These are phyloP conservation scores for Drosophila meridiana DNA, from an alignment of 2,888 invertebrate species.

Conservation along the genomic window DNA sequence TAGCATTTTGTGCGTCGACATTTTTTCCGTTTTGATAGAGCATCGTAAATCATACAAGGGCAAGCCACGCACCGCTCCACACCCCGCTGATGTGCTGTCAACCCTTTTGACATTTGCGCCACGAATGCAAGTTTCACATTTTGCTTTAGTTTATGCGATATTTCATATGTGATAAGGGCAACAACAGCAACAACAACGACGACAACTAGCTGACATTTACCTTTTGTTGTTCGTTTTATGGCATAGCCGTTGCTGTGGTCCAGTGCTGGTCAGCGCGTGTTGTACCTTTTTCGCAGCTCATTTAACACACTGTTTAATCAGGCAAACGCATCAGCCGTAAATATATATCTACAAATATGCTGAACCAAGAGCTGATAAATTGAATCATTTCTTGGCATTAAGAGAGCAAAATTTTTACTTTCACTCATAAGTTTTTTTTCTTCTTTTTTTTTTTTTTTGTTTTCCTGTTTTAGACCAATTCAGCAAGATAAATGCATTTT, in stretches of 20 bases:
- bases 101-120: slow-evolving; percentile 70
- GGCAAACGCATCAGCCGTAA: slow-evolving; percentile 34
- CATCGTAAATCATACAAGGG: slow-evolving; percentile 69
- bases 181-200: slow-evolving; percentile 15
- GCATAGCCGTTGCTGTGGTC: slow-evolving; percentile 3
- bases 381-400: slow-evolving; percentile 36
- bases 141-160: slow-evolving; percentile 79
- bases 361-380: slow-evolving; percentile 48
- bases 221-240: slow-evolving; percentile 26
- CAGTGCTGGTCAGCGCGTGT: slow-evolving; percentile 45
- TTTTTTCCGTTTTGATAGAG: slow-evolving; percentile 62
- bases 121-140: slow-evolving; percentile 73
- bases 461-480: slow-evolving; percentile 27
- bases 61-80: slow-evolving; percentile 11
- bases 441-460: neutral
- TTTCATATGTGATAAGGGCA: slow-evolving; percentile 74
- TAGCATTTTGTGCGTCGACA: slow-evolving; percentile 67
- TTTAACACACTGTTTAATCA: slow-evolving; percentile 59
- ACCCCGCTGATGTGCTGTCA: slow-evolving; percentile 44
- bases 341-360: slow-evolving; percentile 33
- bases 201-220: slow-evolving; percentile 61
- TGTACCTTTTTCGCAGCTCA: slow-evolving; percentile 62
- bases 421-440: slow-evolving; percentile 35
- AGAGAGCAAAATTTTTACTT: slow-evolving; percentile 44
- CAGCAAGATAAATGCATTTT: slow-evolving; percentile 56